Base-by-base conservation (phyloP, 2,797 vertebrate species). In the Mormyrus proboscirostris region DNA sequence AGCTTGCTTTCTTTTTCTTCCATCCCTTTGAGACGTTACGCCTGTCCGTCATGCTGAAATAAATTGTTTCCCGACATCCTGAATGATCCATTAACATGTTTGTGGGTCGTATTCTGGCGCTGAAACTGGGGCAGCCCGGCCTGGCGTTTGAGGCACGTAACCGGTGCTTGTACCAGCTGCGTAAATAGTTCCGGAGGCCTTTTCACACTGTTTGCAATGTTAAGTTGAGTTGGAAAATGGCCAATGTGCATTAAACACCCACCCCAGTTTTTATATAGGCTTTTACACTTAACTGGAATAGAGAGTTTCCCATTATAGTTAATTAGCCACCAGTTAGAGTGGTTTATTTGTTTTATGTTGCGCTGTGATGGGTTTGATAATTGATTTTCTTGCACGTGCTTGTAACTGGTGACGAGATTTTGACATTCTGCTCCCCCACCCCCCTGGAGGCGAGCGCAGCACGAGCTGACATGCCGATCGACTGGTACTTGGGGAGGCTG, bases 281-380 rank as follows among this genome's bases (percentile, higher is more conserved):
- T 44, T 41, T 79, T 79, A 44, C 41, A 44, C 73, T 44, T 79
- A 79, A 79, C 41, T 79, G 12, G 38, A 38, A n/a, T 14, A 29
- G 49, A 53, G 47, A 12, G 83, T 51, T 25, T 86, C 83, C 4
- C 25, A 44, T 86, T 86, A 22, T 19, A 8, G 22, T 51, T 29
- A 51, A 85, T 53, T 86, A 50, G 49, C 44, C 49, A 9, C 83
- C 49, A 51, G 19, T 86, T 86, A 86, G 12, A 86, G 83, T 53
- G 22, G 50, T 86, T 85, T 79, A n/a, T 79, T 79, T 86, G 83
- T 51, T 86, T 51, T 86, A 25, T 86, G 83, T 86, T 86, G 10
- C 0, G n/a, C 83, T 86, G 19, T 19, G 25, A 53, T 51, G 47
- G 50, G 22, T 51, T 86, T 53, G 25, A 19, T 85, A 85, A 49